Evolutionary conservation across 2,888 invertebrate genomes (phyloP), one percentile per base, ranked within the genome.

Genomic region (Hydroisotoma schaefferi): DNA sequence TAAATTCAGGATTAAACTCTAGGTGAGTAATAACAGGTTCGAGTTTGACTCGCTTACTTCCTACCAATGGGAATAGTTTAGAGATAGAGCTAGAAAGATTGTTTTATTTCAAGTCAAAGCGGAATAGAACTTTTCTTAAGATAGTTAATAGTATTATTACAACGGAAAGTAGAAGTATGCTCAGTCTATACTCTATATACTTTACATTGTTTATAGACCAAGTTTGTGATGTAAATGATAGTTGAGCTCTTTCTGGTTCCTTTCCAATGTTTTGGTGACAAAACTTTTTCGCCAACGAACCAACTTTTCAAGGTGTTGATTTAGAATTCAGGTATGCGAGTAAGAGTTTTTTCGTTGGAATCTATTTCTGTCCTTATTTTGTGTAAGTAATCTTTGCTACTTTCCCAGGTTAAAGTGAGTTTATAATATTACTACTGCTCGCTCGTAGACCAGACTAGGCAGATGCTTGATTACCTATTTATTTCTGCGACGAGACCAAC

Each of bases 301-400:
- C n/a, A 4, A 43, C 53, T 23, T 57, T 59, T 59, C 65, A 51
- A 67, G 63, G 67, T 63, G 63, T 67, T 67, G 67, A 67, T 67
- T 67, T 67, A 61, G 67, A 67, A 67, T 67, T 67, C 67, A 67
- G 63, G 61, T 63, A 67, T 63, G 58, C 49, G 40, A 52, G 43
- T 48, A 5, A 28, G 18, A 28, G 26, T 29, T 15, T 28, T 29
- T 18, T n/a, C n/a, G n/a, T n/a, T 27, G 40, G 44, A 58, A 47
- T 57, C 64, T 64, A 64, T 64, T 64, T 64, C 53, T 61, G 64
- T 60, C 61, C 57, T 57, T 57, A 6, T 49, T 29, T 49, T 61
- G 57, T 61, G 60, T 57, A n/a, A n/a, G n/a, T n/a, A 63, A 63
- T 59, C 63, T 60, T 57, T 57, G 53, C n/a, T 38, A 25, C 47